Base-by-base conservation (phyloP, 2,113 vertebrate species). In the Acinonyx jubatus region DNA sequence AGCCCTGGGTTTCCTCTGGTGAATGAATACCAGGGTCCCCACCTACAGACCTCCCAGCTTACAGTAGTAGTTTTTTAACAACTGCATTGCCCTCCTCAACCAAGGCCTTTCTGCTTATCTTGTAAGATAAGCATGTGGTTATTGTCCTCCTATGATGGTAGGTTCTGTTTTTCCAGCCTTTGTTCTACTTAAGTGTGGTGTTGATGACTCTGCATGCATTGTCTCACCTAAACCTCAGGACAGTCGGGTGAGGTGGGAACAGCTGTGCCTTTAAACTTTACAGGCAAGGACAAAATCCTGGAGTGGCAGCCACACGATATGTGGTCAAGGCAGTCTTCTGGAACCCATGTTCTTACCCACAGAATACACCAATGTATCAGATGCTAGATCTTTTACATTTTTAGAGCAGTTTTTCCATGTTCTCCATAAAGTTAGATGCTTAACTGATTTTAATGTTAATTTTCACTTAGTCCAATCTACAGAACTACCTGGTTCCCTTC, bases 101-200 rank as follows among this genome's bases (percentile, higher is more conserved):
- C 31, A 5, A 76, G 45, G 57, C 76, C 68, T 71, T 78, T 33
- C 27, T 4, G 0, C 1, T 12, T 16, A 1, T 19, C 69, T 25
- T 19, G 1, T 6, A 23, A 27, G 52, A 38, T 38, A 38, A 38
- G 74, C 10, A 0, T 55, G 11, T 16, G 7, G 48, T 68, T 15
- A 4, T 19, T 10, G 31, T 36, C 29, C 15, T 14, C 4, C 29
- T 25, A 9, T 9, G 7, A 7, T 8, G 63, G 11, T 10, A 25
- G 31, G 29, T 16, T 23, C 12, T n/a, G 41, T n/a, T 38, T 83
- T 50, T 33, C 83, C 41, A 61, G 31, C 29, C 29, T 69, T 36
- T 45, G 33, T 23, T 25, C 5, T 33, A 14, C 0, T 0, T 14
- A 23, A 48, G 29, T 55, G n/a, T 33, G 25, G 63, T 7, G 15